phyloP scores from a whole-genome alignment of 1,140 invertebrate genomes.

The Eueides isabella region DNA sequence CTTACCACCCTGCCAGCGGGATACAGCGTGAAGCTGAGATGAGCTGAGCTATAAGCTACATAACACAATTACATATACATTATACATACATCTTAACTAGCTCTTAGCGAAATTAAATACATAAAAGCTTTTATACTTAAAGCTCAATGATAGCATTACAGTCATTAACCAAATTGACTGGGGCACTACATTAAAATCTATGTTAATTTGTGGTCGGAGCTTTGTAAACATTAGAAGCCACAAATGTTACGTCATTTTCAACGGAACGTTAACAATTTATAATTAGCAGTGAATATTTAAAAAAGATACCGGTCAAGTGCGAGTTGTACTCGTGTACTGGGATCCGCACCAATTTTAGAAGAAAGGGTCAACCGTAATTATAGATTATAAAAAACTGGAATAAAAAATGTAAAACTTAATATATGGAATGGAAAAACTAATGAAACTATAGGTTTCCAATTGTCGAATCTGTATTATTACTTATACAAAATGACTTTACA shows the following conservation, averaged over 20 bases:
- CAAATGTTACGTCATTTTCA: constrained; percentile 2
- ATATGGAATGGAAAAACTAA: no score
- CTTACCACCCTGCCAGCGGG: not conserved
- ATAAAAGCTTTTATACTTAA: not conserved
- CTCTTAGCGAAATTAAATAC: constrained; percentile 7
- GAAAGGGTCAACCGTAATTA: no score
- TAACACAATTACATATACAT: no score
- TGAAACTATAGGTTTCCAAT: no score
- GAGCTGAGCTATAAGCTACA: no score
- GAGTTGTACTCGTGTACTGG: no score
- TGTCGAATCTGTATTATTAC: no score
- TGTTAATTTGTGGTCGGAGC: constrained; percentile 3
- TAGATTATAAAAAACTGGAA: no score
- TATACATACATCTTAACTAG: not conserved
- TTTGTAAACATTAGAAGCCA: constrained; percentile 1
- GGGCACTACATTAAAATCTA: constrained; percentile 13
- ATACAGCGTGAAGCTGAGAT: not conserved
- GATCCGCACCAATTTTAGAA: no score
- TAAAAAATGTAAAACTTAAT: no score
- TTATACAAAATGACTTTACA: no score
- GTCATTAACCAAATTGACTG: constrained; percentile 11
- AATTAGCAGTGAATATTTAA: not conserved
- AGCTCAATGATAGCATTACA: constrained; percentile 2
- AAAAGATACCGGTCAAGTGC: no score
- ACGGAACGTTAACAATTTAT: not conserved